phyloP scores from a whole-genome alignment of 2,888 invertebrate genomes.

The Neoscelio sp. region DNA sequence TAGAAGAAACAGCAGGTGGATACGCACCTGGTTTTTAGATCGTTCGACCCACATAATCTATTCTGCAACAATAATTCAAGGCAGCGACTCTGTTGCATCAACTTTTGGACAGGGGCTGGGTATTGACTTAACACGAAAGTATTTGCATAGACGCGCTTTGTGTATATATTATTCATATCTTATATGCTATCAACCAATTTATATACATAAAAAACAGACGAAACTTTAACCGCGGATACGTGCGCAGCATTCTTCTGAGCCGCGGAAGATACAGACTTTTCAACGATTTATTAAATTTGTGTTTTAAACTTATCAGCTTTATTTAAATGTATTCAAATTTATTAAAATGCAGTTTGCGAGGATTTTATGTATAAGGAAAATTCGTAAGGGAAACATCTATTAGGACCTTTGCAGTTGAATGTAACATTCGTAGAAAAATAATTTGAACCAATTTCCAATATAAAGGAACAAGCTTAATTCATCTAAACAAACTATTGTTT shows the following conservation, averaged over 20 bases:
- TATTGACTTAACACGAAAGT: constrained; percentile 30
- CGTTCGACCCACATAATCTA: constrained; percentile 23
- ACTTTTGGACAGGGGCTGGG: constrained; percentile 3
- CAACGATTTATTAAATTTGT: constrained; percentile 33
- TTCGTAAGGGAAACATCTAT: background rate
- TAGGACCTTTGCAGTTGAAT: constrained; percentile 12
- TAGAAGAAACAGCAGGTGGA: constrained; percentile 35
- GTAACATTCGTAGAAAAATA: too few relatives aligned
- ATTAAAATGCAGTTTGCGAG: background rate
- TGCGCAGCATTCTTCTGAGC: constrained; percentile 3
- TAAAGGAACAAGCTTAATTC: background rate
- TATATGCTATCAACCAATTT: constrained; percentile 47
- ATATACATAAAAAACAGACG: constrained; percentile 39
- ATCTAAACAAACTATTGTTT: constrained; percentile 11
- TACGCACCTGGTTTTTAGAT: constrained; percentile 28
- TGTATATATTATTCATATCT: constrained; percentile 11
- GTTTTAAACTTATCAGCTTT: constrained; percentile 18
- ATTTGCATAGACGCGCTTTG: constrained; percentile 21
- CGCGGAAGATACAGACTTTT: background rate
- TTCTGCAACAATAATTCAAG: constrained; percentile 21
- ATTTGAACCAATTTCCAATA: too few relatives aligned
- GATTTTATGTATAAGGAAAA: background rate
- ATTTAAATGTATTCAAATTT: constrained; percentile 25
- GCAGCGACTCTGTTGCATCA: constrained; percentile 15
- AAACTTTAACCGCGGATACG: constrained; percentile 39